Evolutionary conservation across 2,888 invertebrate species (phyloP), one percentile per base, ranked within the genome.

Genomic region (Geophilus truncorum): DNA sequence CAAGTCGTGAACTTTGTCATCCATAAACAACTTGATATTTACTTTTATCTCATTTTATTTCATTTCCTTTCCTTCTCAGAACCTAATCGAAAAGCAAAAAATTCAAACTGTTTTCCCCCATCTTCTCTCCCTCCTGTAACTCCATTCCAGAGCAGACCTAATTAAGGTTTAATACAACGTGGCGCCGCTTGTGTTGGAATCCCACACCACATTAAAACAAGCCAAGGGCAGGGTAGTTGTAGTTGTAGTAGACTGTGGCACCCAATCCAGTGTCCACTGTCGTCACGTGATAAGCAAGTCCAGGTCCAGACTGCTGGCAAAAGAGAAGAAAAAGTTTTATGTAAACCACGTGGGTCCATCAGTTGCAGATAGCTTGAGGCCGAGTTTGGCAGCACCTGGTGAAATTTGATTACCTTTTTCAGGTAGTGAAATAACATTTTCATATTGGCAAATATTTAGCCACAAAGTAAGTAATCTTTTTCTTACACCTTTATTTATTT

Each of bases 251-350:
- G 70, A 70, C 70, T 70, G 70, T 70, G n/a, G 28, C 70, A 70
- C 70, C 70, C 70, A 70, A 70, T 70, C 70, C 70, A 70, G 9
- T 70, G 70, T 70, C 70, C 70, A 70, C 70, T 70, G 70, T n/a
- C n/a, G 28, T 70, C 70, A 70, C 70, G 70, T 70, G 70, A 70
- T 70, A 70, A 23, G 57, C 57, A 62, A n/a, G n/a, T n/a, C n/a
- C n/a, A n/a, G n/a, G 70, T 70, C 28, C 70, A 70, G 28, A 28
- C 70, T 70, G 28, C 70, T 70, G 70, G 25, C 70, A 70, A 51
- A 51, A 70, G 70, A 28, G 70, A 70, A 70, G 51, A 51, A 51
- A 51, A 70, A 25, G 28, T 28, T 70, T 70, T 70, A 70, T 70
- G 70, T 25, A 70, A 9, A 70, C 70, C 70, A 70, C 70, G 70